Evolutionary conservation across 2,797 vertebrate species (phyloP).

Genomic region (Graptemys geographica): DNA sequence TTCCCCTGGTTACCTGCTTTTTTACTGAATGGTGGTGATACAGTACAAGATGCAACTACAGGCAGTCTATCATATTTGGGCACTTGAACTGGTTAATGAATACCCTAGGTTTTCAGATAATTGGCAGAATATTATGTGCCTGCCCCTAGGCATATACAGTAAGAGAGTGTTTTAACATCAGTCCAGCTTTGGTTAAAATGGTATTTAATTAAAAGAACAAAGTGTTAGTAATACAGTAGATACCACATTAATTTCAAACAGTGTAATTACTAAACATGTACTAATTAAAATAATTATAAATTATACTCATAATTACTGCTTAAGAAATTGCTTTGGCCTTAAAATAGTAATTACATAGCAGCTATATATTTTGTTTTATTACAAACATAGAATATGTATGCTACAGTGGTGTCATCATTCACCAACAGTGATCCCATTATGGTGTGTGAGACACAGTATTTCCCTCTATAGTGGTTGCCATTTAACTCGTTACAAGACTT

Average conservation of each 20-base stretch:
- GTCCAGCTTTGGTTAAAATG: conserved; percentile 59
- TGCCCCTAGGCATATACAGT: conserved; percentile 38
- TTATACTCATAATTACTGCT: conserved; percentile 47
- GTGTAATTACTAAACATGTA: conserved; percentile 46
- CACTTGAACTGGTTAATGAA: conserved; percentile 26
- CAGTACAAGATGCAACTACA: neutral
- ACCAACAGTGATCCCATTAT: neutral
- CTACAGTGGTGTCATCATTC: neutral
- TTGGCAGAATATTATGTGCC: neutral
- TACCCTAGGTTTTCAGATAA: neutral
- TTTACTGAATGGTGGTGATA: conserved; percentile 12
- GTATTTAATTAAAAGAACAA: conserved; percentile 65
- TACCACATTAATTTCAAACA: conserved; percentile 62
- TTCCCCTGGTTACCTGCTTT: neutral
- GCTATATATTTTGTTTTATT: conserved; percentile 26
- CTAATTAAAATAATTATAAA: conserved; percentile 56
- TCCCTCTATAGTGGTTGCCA: neutral
- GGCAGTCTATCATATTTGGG: conserved; percentile 3
- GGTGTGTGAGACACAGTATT: neutral
- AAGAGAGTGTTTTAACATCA: conserved; percentile 10
- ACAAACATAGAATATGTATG: conserved; percentile 16
- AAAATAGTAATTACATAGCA: conserved; percentile 30
- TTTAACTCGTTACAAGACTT: neutral
- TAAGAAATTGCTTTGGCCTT: conserved; percentile 56
- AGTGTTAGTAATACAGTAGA: conserved; percentile 65